Percentiles rank a stretch among this genome's conserved stretches.
phyloP scores from a whole-genome alignment of 2,888 invertebrate species.

The Phalangium opilio region DNA sequence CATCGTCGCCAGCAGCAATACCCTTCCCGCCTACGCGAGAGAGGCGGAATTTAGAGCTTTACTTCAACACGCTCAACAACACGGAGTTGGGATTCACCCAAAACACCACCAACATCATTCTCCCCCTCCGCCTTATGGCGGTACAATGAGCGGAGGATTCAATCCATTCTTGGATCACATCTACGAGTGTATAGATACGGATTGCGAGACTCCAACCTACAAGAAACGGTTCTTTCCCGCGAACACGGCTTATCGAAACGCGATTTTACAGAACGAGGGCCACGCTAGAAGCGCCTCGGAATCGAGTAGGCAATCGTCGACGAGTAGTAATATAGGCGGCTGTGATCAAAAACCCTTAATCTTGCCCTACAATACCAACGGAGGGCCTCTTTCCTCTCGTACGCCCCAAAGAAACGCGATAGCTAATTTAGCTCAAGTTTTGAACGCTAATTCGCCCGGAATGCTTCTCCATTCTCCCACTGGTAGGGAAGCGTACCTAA shows the following conservation, averaged over 20 bases:
- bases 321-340: not conserved
- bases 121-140: too few species aligned
- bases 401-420: not conserved
- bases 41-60: too few species aligned
- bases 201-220: not conserved
- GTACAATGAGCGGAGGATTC: not conserved
- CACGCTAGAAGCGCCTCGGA: not conserved
- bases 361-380: too few species aligned
- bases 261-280: not conserved
- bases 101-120: too few species aligned
- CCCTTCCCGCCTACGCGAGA: too few species aligned
- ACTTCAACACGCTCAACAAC: too few species aligned
- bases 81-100: too few species aligned
- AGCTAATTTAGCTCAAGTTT: not conserved
- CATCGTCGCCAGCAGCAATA: too few species aligned
- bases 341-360: not conserved
- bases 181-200: not conserved
- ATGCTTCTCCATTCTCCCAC: not conserved
- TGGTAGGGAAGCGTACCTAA: too few species aligned
- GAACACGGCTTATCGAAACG: not conserved
- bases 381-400: too few species aligned
- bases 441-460: not conserved
- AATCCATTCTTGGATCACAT: conserved; percentile 1
- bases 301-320: not conserved
- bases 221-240: not conserved